Conservation (phyloP, 2,888 invertebrate genomes). For the Lasioglossum leucozonium region DNA sequence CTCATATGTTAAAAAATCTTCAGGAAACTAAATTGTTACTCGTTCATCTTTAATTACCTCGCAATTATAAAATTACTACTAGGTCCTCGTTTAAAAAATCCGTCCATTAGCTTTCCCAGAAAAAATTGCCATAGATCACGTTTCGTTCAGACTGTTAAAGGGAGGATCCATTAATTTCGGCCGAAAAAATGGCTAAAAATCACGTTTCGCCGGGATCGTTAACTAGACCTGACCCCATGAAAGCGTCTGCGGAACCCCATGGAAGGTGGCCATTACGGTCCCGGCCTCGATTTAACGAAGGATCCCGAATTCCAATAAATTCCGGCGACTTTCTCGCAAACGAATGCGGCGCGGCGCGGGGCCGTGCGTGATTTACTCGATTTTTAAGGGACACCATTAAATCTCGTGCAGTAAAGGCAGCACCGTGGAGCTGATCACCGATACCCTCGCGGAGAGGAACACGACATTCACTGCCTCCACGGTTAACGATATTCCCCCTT, state of each 20-base stretch:
- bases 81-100: background rate
- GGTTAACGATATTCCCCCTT: constrained; percentile 55
- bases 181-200: background rate
- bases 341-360: background rate
- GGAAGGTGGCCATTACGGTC: background rate
- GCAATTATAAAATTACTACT: background rate
- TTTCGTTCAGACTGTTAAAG: background rate
- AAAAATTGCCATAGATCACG: background rate
- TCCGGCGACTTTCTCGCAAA: constrained; percentile 3
- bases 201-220: background rate
- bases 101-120: background rate
- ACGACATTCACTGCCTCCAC: constrained; percentile 45
- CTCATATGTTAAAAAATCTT: too few species aligned
- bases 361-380: constrained; percentile 19
- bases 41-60: too few species aligned
- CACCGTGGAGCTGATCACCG: constrained; percentile 31
- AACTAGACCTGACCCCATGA: background rate
- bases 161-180: background rate
- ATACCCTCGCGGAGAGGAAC: constrained; percentile 42
- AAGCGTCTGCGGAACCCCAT: background rate
- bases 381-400: constrained; percentile 50
- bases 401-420: constrained; percentile 13
- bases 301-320: constrained; percentile 9
- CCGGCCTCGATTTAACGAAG: constrained; percentile 6
- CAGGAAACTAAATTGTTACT: too few species aligned